Percentiles rank a stretch among this genome's conserved stretches.
phyloP scores from a whole-genome alignment of 2,113 vertebrate genomes.

The Phaethon lepturus region DNA sequence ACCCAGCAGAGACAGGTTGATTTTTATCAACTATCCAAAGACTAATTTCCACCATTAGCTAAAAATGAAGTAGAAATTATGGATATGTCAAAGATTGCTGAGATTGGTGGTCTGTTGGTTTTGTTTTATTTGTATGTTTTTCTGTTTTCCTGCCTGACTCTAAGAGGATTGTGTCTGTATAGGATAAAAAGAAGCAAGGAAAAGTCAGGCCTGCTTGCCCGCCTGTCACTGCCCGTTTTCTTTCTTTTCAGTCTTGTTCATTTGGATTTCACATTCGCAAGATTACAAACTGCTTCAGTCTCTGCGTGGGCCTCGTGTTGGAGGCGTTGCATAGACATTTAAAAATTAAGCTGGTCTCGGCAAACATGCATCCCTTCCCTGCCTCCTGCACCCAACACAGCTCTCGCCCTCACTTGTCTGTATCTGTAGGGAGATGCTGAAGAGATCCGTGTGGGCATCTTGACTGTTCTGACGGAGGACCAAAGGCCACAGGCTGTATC shows the following conservation, averaged over 20 bases:
- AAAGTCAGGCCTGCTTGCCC: not conserved
- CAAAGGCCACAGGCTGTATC: not conserved
- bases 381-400: not conserved
- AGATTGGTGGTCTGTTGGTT: not conserved
- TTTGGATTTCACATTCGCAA: not conserved
- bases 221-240: not conserved
- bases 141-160: not conserved
- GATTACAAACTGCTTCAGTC: not conserved
- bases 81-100: constrained; percentile 43
- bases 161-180: not conserved
- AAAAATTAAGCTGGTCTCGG: not conserved
- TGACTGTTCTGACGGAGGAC: not conserved
- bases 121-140: constrained; percentile 56
- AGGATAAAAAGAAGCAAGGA: not conserved
- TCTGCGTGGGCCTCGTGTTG: not conserved
- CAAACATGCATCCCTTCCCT: not conserved
- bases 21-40: constrained; percentile 78
- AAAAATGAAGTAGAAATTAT: constrained; percentile 73
- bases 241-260: not conserved
- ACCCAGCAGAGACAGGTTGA: constrained; percentile 73
- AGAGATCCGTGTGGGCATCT: not conserved
- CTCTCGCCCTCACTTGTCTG: not conserved
- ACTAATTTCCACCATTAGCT: constrained; percentile 78
- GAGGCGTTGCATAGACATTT: not conserved
- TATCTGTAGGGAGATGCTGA: not conserved